Base-by-base conservation (phyloP, 2,797 vertebrate genomes). In the Monodelphis domestica region DNA sequence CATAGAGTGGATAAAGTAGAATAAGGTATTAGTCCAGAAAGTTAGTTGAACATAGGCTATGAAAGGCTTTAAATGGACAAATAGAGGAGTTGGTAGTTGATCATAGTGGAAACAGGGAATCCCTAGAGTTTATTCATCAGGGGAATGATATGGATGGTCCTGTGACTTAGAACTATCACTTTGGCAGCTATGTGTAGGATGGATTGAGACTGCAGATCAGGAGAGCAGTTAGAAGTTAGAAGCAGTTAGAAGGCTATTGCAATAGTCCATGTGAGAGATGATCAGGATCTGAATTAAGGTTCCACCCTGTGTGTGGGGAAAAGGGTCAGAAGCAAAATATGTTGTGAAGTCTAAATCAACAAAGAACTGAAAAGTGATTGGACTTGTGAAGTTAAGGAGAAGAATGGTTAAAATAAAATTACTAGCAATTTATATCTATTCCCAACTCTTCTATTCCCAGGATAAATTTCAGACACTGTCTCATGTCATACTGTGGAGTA, bases 301-400 rank as follows among this genome's bases (percentile, higher is more conserved):
- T 24, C n/a, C 84, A 38, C 70, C 21, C 70, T 84, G 7, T 78
- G 38, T 45, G 70, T 78, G 33, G 12, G n/a, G 45, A 9, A 78
- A 84, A 24, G 9, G 21, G 38, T 24, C 70, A 84, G n/a, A 78
- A 50, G 24, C 70, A 84, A 84, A 78, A 78, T 45, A 78, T 45
- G 63, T 78, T 45, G 17, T 70, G 63, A n/a, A 45, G 38, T 50
- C 50, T 50, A 84, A 70, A 84, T 84, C 21, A 84, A 84, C 17
- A 50, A 59, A 59, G 70, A 50, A 21, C 26, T 84, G 38, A 84
- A 84, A 45, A 26, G 21, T 26, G 38, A 26, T 10, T 84, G 70
- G 38, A 45, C 38, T 11, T 84, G 21, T 38, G 63, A 96, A 96
- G 95, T 89, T 96, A 96, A 97, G 95, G 97, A 84, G 38, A 84